phyloP scores from a whole-genome alignment of 2,888 invertebrate species.

The Orthosia cruda region DNA sequence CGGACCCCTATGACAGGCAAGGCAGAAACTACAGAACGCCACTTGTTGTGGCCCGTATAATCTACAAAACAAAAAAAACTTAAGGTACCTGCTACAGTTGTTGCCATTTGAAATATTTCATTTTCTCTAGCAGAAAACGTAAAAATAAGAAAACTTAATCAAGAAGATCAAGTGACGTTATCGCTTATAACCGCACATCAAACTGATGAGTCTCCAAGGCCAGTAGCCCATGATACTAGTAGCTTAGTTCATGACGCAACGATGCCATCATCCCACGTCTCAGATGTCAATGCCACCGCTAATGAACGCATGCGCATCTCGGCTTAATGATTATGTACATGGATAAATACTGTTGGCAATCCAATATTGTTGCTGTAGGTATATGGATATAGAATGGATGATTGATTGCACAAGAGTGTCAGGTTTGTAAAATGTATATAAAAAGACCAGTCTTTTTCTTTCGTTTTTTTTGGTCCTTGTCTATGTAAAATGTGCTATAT shows the following conservation, averaged over 20 bases:
- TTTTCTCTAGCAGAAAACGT: background rate
- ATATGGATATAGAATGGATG: background rate
- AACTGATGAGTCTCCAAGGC: conserved; percentile 44
- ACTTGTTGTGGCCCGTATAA: too few relatives aligned
- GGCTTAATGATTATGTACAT: conserved; percentile 49
- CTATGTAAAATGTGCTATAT: background rate
- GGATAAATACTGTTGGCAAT: conserved; percentile 22
- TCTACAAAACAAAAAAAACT: too few relatives aligned
- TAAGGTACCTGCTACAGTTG: too few relatives aligned
- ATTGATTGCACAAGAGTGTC: conserved; percentile 3
- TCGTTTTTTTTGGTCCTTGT: conserved; percentile 13
- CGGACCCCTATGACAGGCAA: too few relatives aligned
- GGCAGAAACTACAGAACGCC: too few relatives aligned
- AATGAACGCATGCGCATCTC: conserved; percentile 56
- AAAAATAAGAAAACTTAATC: background rate
- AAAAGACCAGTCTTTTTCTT: background rate
- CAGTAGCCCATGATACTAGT: conserved; percentile 39
- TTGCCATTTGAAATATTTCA: too few relatives aligned
- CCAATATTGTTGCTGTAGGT: conserved; percentile 1
- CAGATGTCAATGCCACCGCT: conserved; percentile 68
- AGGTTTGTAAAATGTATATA: background rate
- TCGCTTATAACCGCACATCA: conserved; percentile 17
- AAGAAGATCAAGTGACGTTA: background rate
- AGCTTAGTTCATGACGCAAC: conserved; percentile 65
- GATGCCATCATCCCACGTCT: conserved; percentile 71